Base-by-base conservation (phyloP, 2,888 invertebrate species). In the Leptodirus hochenwartii region DNA sequence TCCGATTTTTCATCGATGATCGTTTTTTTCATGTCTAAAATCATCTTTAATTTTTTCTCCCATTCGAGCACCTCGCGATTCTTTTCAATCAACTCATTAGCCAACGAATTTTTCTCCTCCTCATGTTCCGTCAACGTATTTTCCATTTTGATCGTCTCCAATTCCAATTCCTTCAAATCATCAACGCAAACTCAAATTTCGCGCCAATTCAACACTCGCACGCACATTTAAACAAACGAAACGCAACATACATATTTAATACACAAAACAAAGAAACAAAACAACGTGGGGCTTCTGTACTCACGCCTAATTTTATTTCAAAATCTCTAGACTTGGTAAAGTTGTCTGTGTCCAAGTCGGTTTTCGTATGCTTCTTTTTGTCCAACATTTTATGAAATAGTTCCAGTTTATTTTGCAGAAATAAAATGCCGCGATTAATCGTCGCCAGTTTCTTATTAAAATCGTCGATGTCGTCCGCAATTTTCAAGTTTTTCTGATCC, bases 41-140 rank as follows among this genome's bases (percentile, higher is more conserved):
- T 73, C 43, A 81, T 50, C 41, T 74, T 56, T 34, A 76, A 69
- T 57, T 82, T 81, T 38, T 77, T 73, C 47, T 84, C 79, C 84
- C 85, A 85, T 16, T 76, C 70, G 15, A 82, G 56, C 5, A 71
- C 66, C 49, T 81, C 76, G 20, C 71, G 61, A 42, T 71, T 70
- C 13, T 60, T 51, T 22, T 63, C 61, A 36, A 74, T 64, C 12
- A 77, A 50, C 23, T 72, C 66, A 31, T 72, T 64, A 2, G 70
- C 69, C 1, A 77, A 49, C 17, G 59, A 56, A 15, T 64, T 59
- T 44, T 80, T 79, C 15, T 77, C 73, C 27, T 64, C 65, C 38
- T 70, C 68, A 29, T 78, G 49, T 4, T 66, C 60, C 33, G 64
- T 59, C 22, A 81, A 70, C 32, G 77, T 72, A 26, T 66, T 68